These are phyloP conservation scores for Xenopus borealis DNA, from an alignment of 2,113 vertebrate genomes.

Conservation along the genomic window DNA sequence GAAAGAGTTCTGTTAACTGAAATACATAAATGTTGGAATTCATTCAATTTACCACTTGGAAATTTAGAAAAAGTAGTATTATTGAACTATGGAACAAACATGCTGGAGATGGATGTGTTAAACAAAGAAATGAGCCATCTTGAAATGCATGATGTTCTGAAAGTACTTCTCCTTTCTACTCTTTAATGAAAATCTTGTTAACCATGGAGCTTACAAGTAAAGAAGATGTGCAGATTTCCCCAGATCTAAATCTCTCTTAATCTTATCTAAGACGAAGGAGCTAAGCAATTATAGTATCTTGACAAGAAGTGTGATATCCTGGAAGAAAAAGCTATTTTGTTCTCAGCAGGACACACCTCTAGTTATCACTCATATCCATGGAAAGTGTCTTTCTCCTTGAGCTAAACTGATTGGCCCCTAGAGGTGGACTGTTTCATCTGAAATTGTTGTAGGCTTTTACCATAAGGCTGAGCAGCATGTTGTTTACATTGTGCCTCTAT, in stretches of 20 bases:
- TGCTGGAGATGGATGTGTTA: too few relatives aligned
- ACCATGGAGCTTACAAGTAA: slow-evolving; percentile 28
- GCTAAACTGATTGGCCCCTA: background rate
- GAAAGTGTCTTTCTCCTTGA: slow-evolving; percentile 13
- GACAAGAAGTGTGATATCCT: slow-evolving; percentile 15
- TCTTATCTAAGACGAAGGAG: slow-evolving; percentile 29
- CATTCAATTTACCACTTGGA: too few relatives aligned
- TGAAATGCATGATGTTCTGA: background rate
- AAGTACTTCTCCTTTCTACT: slow-evolving; percentile 11
- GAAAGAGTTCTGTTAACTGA: too few relatives aligned
- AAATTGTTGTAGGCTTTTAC: slow-evolving; percentile 7
- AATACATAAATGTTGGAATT: too few relatives aligned
- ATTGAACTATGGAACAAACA: too few relatives aligned
- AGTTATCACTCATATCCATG: slow-evolving; percentile 15
- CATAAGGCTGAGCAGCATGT: background rate
- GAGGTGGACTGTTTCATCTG: slow-evolving; percentile 11
- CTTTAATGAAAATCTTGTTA: slow-evolving; percentile 37
- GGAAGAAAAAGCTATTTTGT: slow-evolving; percentile 19
- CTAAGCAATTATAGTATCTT: slow-evolving; percentile 24
- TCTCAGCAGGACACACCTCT: slow-evolving; percentile 30
- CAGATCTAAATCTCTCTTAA: slow-evolving; percentile 31
- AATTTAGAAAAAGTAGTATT: too few relatives aligned
- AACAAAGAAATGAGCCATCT: background rate
- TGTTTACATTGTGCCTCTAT: too few relatives aligned
- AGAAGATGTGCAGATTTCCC: slow-evolving; percentile 17